Evolutionary conservation across 30 jellyfish, hydroid and myxozoan genomes (phyloP).

Genomic region (Turritopsis dohrnii): DNA sequence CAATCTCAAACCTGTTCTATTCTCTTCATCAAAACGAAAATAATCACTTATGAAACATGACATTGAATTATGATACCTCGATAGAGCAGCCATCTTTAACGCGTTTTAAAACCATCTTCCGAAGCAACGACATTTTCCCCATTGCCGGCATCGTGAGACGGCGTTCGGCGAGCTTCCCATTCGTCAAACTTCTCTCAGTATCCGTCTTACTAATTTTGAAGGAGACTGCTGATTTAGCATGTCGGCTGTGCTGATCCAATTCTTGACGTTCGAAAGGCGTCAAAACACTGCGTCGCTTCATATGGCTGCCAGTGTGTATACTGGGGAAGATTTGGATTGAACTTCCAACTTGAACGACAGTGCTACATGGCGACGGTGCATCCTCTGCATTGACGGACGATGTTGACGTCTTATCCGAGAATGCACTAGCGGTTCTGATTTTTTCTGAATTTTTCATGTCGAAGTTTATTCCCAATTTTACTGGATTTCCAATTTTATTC

Average conservation of each 20-base stretch:
- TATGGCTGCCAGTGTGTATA: background rate
- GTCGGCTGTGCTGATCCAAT: background rate
- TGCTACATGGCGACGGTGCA: background rate
- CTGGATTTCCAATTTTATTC: background rate
- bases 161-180: background rate
- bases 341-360: background rate
- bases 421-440: background rate
- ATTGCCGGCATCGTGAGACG: conserved; percentile 4
- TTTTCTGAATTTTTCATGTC: background rate
- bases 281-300: background rate
- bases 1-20: too few species aligned
- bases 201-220: background rate
- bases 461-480: background rate
- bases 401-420: background rate
- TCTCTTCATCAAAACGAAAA: too few species aligned
- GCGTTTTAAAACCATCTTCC: background rate
- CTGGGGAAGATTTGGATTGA: background rate
- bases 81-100: background rate
- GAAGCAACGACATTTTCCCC: background rate
- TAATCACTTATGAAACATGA: too few species aligned
- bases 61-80: too few species aligned
- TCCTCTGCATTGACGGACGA: background rate
- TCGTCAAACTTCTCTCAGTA: background rate
- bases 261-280: conserved; percentile 9
- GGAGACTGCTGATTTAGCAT: background rate